Conservation (phyloP, 2,888 invertebrate genomes). For the Aricia artaxerxes region DNA sequence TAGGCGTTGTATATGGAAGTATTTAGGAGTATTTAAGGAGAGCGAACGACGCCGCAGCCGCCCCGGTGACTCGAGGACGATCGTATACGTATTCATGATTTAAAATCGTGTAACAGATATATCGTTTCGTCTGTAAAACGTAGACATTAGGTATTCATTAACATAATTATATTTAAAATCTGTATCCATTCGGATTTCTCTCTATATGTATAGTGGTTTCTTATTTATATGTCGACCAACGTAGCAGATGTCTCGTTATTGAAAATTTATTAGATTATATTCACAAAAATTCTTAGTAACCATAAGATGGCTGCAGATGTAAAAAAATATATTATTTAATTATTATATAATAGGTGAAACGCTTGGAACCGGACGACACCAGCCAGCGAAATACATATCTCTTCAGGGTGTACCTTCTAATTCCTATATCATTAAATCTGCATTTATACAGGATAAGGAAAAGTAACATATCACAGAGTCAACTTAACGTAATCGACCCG, state of each 20-base stretch:
- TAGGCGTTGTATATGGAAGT: background rate
- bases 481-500: conserved; percentile 48
- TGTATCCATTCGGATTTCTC: conserved; percentile 80
- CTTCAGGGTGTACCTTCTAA: conserved; percentile 59
- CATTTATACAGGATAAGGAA: conserved; percentile 47
- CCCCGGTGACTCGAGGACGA: conserved; percentile 54
- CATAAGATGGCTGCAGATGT: conserved; percentile 79
- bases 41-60: background rate
- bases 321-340: conserved; percentile 75
- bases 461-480: conserved; percentile 69
- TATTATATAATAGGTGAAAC: conserved; percentile 71
- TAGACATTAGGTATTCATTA: conserved; percentile 75
- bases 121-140: conserved; percentile 76
- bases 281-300: conserved; percentile 76
- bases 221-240: conserved; percentile 80
- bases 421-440: conserved; percentile 50
- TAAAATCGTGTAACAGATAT: conserved; percentile 72
- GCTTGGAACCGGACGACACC: conserved; percentile 60
- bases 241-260: conserved; percentile 78
- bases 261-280: conserved; percentile 78
- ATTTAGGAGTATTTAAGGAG: conserved; percentile 1
- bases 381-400: conserved; percentile 67
- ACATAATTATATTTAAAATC: conserved; percentile 77
- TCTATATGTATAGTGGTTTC: conserved; percentile 80
- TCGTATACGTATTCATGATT: conserved; percentile 79